Conservation (phyloP, 2,888 invertebrate species). For the Acheta domesticus region DNA sequence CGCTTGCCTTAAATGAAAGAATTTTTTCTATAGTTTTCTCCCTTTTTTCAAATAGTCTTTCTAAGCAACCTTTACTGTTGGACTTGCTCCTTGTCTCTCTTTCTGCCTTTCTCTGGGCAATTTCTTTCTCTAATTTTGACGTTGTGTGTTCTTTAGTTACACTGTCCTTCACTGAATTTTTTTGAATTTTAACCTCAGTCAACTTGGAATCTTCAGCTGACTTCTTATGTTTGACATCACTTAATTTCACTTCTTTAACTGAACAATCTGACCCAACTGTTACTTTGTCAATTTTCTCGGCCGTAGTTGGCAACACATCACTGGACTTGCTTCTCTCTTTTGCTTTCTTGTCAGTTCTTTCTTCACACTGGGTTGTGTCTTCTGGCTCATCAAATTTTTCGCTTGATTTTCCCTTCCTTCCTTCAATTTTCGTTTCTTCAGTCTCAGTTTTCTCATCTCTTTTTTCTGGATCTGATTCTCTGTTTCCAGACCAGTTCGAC, state of each 20-base stretch:
- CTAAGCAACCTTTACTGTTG: constrained; percentile 51
- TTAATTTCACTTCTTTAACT: background rate
- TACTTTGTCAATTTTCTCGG: constrained; percentile 56
- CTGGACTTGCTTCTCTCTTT: constrained; percentile 59
- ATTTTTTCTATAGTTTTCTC: constrained; percentile 27
- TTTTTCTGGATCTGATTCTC: constrained; percentile 43
- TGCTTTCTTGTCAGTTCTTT: constrained; percentile 33
- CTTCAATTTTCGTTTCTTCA: constrained; percentile 32
- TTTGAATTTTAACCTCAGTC: constrained; percentile 19
- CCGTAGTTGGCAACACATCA: constrained; percentile 50
- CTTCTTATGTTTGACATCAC: constrained; percentile 19
- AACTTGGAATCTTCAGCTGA: constrained; percentile 23
- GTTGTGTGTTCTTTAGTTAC: constrained; percentile 21
- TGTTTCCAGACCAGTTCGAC: constrained; percentile 47
- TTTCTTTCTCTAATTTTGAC: constrained; percentile 48
- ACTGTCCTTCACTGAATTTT: constrained; percentile 21
- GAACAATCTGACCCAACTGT: constrained; percentile 43
- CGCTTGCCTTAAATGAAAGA: background rate
- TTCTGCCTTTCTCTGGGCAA: constrained; percentile 46
- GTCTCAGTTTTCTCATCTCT: constrained; percentile 29
- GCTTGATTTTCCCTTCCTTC: constrained; percentile 50
- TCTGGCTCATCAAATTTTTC: constrained; percentile 27
- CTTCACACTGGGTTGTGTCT: constrained; percentile 27
- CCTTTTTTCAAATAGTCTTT: constrained; percentile 53
- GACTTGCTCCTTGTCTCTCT: constrained; percentile 45